Evolutionary conservation across 2,888 invertebrate species (phyloP).

Genomic region (Plutella xylostella): DNA sequence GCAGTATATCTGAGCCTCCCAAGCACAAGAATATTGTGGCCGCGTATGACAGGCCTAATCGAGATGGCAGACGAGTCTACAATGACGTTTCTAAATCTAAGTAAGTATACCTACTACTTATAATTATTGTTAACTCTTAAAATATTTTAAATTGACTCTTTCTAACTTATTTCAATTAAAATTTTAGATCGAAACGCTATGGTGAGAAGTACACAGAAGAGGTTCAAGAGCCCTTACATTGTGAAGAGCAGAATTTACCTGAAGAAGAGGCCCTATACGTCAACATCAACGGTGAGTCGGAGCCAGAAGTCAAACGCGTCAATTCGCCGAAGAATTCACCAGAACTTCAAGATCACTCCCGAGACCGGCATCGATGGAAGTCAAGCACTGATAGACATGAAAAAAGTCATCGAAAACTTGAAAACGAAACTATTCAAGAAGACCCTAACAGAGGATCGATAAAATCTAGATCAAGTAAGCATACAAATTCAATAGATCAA

Average conservation of each 20-base stretch:
- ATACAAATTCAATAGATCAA: not conserved
- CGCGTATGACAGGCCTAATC: not conserved
- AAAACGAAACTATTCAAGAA: not conserved
- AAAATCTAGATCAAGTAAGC: not conserved
- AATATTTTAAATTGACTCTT: too few species aligned
- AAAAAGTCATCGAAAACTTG: not conserved
- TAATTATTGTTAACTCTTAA: too few species aligned
- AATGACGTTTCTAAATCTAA: not conserved
- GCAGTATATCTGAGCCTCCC: constrained; percentile 51
- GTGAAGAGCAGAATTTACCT: constrained; percentile 15
- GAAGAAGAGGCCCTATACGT: constrained; percentile 24
- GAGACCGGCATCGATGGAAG: not conserved
- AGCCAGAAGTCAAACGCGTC: not conserved
- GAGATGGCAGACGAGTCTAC: not conserved
- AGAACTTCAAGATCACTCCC: not conserved
- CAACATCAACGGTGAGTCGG: constrained; percentile 25
- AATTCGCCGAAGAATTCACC: not conserved
- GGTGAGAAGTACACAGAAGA: not conserved
- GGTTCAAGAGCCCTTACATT: not conserved
- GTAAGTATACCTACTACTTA: not conserved
- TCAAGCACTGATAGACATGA: not conserved
- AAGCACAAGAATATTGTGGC: constrained; percentile 19
- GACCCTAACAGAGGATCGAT: not conserved
- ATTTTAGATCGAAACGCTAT: too few species aligned
- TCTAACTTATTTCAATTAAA: too few species aligned